phyloP scores from a whole-genome alignment of 1,140 invertebrate species.

The Laupala kohalensis region DNA sequence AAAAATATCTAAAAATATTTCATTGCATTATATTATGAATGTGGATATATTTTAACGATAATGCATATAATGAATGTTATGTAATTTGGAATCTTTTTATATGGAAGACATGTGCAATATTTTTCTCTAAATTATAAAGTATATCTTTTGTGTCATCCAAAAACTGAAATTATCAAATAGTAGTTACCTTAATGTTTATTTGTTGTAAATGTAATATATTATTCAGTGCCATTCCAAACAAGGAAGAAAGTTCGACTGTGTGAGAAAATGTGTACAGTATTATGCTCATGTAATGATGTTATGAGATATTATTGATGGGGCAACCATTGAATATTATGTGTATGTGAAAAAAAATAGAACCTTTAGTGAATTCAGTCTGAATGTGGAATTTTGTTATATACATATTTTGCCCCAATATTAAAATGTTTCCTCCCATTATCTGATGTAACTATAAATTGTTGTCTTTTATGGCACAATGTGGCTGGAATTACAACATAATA shows the following conservation, averaged over 20 bases:
- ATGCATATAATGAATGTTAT: too few relatives aligned
- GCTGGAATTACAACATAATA: constrained; percentile 4
- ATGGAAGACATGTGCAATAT: too few relatives aligned
- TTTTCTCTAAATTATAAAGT: too few relatives aligned
- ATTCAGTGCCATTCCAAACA: neutral
- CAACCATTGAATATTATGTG: neutral
- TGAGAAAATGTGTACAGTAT: neutral
- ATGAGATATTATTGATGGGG: neutral
- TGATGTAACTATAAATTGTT: neutral
- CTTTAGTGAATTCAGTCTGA: neutral
- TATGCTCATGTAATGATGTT: neutral
- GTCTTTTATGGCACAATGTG: constrained; percentile 3
- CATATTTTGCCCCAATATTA: neutral
- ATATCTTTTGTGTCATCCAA: too few relatives aligned
- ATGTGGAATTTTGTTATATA: neutral
- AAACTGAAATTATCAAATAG: too few relatives aligned
- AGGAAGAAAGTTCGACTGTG: neutral
- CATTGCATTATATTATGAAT: too few relatives aligned
- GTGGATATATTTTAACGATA: too few relatives aligned
- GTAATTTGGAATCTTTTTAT: too few relatives aligned
- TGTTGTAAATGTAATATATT: too few relatives aligned
- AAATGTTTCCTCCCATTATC: neutral
- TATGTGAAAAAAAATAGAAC: neutral
- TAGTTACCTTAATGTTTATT: too few relatives aligned
- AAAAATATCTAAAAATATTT: too few relatives aligned